phyloP scores from a whole-genome alignment of 92 coral and sea anemone species.

The Muricea muricata region DNA sequence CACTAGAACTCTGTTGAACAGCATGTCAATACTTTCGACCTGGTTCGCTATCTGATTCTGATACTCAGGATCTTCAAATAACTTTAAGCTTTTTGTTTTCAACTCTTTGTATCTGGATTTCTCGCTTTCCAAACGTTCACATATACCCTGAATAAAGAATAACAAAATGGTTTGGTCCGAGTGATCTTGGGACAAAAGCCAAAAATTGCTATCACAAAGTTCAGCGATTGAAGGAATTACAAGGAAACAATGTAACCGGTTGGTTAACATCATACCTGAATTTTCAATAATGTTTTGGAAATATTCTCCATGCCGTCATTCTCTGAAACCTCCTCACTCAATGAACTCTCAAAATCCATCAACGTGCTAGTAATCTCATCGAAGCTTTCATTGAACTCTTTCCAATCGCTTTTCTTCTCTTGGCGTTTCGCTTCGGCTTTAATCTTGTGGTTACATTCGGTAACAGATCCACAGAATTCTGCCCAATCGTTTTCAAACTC shows the following conservation, averaged over 20 bases:
- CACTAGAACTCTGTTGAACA: conserved; percentile 71
- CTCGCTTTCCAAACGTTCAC: conserved; percentile 4
- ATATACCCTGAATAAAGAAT: not conserved
- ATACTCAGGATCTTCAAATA: conserved; percentile 71
- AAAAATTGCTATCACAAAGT: no score
- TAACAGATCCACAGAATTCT: conserved; percentile 84
- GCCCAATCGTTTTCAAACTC: conserved; percentile 96
- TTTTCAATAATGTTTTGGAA: not conserved
- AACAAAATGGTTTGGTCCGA: not conserved
- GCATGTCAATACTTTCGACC: conserved; percentile 65
- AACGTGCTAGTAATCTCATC: conserved; percentile 82
- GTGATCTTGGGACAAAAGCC: not conserved
- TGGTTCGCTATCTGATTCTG: conserved; percentile 69
- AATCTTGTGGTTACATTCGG: conserved; percentile 36
- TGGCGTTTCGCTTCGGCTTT: not conserved
- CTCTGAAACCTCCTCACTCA: not conserved
- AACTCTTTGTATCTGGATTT: conserved; percentile 30
- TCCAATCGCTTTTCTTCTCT: conserved; percentile 19
- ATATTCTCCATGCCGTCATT: not conserved
- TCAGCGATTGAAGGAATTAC: no score
- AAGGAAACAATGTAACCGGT: no score
- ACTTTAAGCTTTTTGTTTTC: conserved; percentile 59
- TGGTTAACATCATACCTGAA: conserved; percentile 18
- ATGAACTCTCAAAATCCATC: conserved; percentile 60
- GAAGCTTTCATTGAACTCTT: conserved; percentile 84